Evolutionary conservation across 2,888 invertebrate species (phyloP).

Genomic region (Acanthoscelides obtectus): DNA sequence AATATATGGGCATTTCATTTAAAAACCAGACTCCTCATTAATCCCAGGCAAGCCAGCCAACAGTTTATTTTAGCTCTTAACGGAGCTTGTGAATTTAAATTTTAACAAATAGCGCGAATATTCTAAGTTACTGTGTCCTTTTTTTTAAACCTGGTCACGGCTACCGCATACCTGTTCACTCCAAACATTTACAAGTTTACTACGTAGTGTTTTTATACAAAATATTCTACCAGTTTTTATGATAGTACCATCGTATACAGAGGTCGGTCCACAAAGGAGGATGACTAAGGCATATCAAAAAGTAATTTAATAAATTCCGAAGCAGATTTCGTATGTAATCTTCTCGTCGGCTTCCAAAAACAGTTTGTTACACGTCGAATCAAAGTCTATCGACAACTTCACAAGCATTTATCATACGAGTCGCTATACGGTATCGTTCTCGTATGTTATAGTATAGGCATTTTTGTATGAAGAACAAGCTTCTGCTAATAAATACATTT

Average conservation of each 20-base stretch:
- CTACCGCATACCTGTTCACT: neutral
- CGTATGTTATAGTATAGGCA: neutral
- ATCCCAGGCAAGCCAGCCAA: too few relatives aligned
- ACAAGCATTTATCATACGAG: constrained; percentile 40
- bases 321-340: neutral
- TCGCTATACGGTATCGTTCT: neutral
- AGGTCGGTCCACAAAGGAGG: neutral
- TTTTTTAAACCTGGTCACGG: too few relatives aligned
- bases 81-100: too few relatives aligned
- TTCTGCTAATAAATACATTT: too few relatives aligned
- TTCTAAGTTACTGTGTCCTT: too few relatives aligned
- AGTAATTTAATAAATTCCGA: neutral
- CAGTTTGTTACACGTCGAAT: constrained; percentile 42
- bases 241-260: neutral
- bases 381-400: constrained; percentile 41
- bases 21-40: too few relatives aligned
- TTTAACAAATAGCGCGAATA: too few relatives aligned
- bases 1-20: too few relatives aligned
- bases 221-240: neutral
- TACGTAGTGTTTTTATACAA: neutral
- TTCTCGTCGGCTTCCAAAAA: constrained; percentile 9
- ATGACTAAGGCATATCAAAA: neutral
- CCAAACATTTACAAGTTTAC: neutral
- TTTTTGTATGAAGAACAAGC: neutral
- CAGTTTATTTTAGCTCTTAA: too few relatives aligned